Evolutionary conservation across 2,113 vertebrate genomes (phyloP).

Genomic region (Cryptotis parvus): DNA sequence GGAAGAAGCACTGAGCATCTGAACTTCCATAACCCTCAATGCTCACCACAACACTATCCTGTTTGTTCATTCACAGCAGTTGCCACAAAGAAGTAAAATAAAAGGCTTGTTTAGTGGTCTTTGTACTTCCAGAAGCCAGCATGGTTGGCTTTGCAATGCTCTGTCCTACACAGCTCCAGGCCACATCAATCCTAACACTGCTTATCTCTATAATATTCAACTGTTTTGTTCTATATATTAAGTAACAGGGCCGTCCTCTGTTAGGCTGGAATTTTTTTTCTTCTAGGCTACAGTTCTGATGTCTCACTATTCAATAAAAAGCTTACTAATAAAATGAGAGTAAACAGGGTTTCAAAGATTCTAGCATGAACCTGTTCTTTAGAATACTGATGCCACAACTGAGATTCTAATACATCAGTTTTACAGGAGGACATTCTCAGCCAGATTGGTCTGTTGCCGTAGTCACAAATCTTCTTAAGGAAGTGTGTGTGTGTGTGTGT

Average conservation of each 20-base stretch:
- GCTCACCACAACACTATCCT: neutral
- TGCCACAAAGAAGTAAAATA: constrained; percentile 1
- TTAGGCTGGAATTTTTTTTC: constrained; percentile 44
- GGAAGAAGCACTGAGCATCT: neutral
- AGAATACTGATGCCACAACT: neutral
- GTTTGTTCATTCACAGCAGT: neutral
- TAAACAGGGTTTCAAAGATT: neutral
- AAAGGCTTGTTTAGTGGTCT: neutral
- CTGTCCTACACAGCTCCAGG: constrained; percentile 34
- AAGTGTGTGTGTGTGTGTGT: too few species aligned
- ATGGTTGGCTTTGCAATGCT: neutral
- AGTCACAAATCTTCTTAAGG: constrained; percentile 11
- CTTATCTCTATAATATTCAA: neutral
- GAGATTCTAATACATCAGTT: neutral
- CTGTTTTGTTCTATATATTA: neutral
- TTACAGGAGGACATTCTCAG: constrained; percentile 25
- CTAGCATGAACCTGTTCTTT: neutral
- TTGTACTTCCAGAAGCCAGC: neutral
- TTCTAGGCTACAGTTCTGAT: constrained; percentile 27
- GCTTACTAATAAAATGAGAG: constrained; percentile 42
- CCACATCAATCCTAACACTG: constrained; percentile 43
- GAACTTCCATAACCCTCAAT: neutral
- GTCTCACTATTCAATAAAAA: neutral
- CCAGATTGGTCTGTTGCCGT: constrained; percentile 8
- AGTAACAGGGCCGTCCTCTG: neutral